Evolutionary conservation across 2,888 invertebrate genomes (phyloP).

Genomic region (Brenthis hecate): DNA sequence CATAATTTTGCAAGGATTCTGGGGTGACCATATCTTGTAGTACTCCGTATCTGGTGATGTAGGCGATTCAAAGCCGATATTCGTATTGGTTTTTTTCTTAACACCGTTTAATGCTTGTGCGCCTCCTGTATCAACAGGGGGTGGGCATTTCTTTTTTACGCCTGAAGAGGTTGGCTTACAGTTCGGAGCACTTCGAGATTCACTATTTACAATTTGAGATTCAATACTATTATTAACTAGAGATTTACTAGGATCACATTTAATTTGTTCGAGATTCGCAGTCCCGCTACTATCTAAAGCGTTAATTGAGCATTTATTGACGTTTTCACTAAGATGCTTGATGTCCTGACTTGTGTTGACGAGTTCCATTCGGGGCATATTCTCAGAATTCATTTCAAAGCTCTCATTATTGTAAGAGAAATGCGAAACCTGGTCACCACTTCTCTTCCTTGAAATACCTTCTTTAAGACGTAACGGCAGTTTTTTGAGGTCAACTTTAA

Average conservation of each 20-base stretch:
- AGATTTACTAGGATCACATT: conserved; percentile 79
- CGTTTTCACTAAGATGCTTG: conserved; percentile 76
- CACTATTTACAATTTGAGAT: conserved; percentile 75
- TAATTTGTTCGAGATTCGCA: conserved; percentile 66
- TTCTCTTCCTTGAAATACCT: conserved; percentile 75
- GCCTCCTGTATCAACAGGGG: conserved; percentile 80
- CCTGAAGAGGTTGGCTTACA: conserved; percentile 71
- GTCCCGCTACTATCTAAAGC: conserved; percentile 76
- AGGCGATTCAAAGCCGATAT: conserved; percentile 78
- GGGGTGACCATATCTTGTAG: conserved; percentile 87
- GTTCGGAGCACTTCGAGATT: conserved; percentile 69
- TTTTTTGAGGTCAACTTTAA: conserved; percentile 83
- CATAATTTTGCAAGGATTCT: conserved; percentile 82
- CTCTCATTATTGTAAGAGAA: conserved; percentile 78
- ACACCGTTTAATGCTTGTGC: conserved; percentile 77
- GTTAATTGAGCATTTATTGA: conserved; percentile 82
- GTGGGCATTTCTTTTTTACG: conserved; percentile 81
- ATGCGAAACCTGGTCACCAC: conserved; percentile 74
- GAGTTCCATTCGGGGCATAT: conserved; percentile 66
- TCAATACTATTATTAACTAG: conserved; percentile 72
- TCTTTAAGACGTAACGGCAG: conserved; percentile 81
- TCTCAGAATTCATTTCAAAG: conserved; percentile 78
- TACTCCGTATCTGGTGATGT: conserved; percentile 84
- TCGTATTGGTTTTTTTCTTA: conserved; percentile 85
- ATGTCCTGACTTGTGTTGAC: conserved; percentile 73